These are phyloP conservation scores for Gastracanthus pulcherrimus DNA, from an alignment of 2,888 invertebrate genomes.

Conservation along the genomic window DNA sequence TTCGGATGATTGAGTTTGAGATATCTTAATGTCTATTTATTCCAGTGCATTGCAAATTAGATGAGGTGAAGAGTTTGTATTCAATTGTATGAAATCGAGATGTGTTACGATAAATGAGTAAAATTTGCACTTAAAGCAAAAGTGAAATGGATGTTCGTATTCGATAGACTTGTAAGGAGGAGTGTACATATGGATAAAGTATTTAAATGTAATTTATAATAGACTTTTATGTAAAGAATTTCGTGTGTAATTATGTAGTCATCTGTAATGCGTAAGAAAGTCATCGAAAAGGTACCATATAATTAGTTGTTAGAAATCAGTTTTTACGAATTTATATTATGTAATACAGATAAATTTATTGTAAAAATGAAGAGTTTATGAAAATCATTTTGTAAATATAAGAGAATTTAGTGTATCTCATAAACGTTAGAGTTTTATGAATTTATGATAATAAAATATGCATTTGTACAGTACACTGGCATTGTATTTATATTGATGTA, in stretches of 20 bases:
- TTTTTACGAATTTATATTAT: not conserved
- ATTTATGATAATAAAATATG: conserved; percentile 8
- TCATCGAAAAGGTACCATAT: not conserved
- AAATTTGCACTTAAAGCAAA: not conserved
- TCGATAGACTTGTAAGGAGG: not conserved
- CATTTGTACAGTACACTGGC: conserved; percentile 14
- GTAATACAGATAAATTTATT: not conserved
- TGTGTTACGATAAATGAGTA: not conserved
- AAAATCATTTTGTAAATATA: not conserved
- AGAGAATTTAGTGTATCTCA: not conserved
- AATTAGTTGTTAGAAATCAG: not conserved
- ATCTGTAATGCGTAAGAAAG: not conserved
- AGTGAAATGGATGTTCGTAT: not conserved
- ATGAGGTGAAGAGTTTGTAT: not conserved
- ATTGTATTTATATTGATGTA: not conserved
- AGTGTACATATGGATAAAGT: conserved; percentile 7
- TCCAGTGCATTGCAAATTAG: too few species aligned
- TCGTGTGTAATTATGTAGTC: not conserved
- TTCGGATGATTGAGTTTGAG: too few species aligned
- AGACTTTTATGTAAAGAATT: conserved; percentile 23
- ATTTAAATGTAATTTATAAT: conserved; percentile 25
- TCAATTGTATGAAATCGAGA: not conserved
- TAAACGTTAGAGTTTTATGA: not conserved
- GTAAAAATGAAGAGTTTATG: not conserved
- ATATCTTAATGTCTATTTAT: too few species aligned